These are phyloP conservation scores for Diacarnus erythraeanus DNA, from an alignment of 37 sponge, comb jelly and placozoan genomes.

Conservation along the genomic window DNA sequence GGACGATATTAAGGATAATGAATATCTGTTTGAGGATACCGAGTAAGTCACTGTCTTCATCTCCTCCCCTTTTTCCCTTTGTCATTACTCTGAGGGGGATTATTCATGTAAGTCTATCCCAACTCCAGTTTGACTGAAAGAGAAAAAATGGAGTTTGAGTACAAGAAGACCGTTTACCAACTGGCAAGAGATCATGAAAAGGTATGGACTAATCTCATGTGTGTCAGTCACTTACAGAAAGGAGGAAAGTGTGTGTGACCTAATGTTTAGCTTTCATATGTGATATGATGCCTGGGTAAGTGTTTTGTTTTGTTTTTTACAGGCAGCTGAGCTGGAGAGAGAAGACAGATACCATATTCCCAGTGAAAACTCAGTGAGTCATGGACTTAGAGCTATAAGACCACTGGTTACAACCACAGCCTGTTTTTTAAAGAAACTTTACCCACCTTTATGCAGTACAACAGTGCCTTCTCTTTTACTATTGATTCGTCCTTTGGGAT, in stretches of 20 bases:
- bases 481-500: too few species aligned
- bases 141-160: slow-evolving; percentile 47
- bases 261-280: too few species aligned
- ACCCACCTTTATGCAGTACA: too few species aligned
- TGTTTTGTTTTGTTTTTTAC: too few species aligned
- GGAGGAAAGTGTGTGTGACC: too few species aligned
- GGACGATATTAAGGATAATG: slow-evolving; percentile 93
- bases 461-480: too few species aligned
- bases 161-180: slow-evolving; percentile 58
- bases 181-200: slow-evolving; percentile 76
- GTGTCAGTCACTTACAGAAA: too few species aligned
- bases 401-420: too few species aligned
- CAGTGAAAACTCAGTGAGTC: slow-evolving; percentile 44
- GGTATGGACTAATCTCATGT: slow-evolving; percentile 34
- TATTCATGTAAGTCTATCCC: background rate
- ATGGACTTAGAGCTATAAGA: too few species aligned
- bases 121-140: slow-evolving; percentile 50
- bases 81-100: too few species aligned
- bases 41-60: slow-evolving; percentile 26
- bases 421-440: too few species aligned
- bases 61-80: background rate
- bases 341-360: slow-evolving; percentile 87
- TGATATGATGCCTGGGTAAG: too few species aligned
- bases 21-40: slow-evolving; percentile 74
- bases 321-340: slow-evolving; percentile 88